A percentile compares a stretch with the other conserved stretches of the same genome.
These are phyloP conservation scores for Habrosyne pyritoides DNA, from an alignment of 2,888 invertebrate genomes.

Conservation along the genomic window DNA sequence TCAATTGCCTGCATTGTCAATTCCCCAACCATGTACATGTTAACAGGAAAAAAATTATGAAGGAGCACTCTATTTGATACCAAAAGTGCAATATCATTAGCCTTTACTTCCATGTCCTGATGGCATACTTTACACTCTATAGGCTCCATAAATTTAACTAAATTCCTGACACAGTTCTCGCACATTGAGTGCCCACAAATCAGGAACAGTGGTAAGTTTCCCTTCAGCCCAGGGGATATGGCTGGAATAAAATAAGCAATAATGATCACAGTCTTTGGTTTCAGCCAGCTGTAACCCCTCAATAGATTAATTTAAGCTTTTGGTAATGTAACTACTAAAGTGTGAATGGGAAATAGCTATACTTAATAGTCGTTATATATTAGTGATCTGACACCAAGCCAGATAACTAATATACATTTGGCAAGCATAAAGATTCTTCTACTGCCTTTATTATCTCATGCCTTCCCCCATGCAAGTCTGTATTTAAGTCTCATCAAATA, in stretches of 20 bases:
- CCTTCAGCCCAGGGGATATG: slow-evolving; percentile 38
- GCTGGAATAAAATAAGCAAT: slow-evolving; percentile 28
- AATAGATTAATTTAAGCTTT: too few species aligned
- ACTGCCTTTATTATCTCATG: too few species aligned
- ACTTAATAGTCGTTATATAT: too few species aligned
- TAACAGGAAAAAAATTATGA: slow-evolving; percentile 63
- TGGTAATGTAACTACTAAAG: too few species aligned
- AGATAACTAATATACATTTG: too few species aligned
- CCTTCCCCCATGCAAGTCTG: too few species aligned
- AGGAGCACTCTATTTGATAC: slow-evolving; percentile 47
- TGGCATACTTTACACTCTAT: slow-evolving; percentile 79
- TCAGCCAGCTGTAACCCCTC: too few species aligned
- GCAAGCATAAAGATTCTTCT: too few species aligned
- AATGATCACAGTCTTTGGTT: background rate
- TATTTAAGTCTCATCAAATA: too few species aligned
- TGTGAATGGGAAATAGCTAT: too few species aligned
- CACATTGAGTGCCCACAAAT: slow-evolving; percentile 88
- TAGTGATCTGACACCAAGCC: too few species aligned
- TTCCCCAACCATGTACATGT: slow-evolving; percentile 68
- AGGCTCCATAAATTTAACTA: slow-evolving; percentile 62
- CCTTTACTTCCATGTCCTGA: slow-evolving; percentile 48
- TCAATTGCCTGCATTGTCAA: slow-evolving; percentile 49
- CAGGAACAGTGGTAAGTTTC: slow-evolving; percentile 83
- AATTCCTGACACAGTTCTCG: slow-evolving; percentile 82
- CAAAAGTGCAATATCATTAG: slow-evolving; percentile 38